phyloP scores from a whole-genome alignment of 2,113 vertebrate species.

The Oncorhynchus tshawytscha region DNA sequence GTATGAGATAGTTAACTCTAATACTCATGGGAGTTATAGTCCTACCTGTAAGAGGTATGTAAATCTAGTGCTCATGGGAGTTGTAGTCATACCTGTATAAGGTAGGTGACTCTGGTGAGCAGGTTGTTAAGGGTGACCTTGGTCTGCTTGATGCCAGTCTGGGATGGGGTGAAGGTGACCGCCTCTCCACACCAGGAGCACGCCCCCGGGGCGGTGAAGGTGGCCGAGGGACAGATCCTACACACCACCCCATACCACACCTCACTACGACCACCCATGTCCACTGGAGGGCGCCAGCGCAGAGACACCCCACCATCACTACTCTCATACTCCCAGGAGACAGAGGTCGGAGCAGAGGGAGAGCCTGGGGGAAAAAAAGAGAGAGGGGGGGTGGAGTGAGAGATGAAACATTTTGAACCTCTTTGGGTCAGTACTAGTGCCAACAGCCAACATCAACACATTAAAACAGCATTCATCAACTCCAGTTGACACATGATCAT shows the following conservation, averaged over 20 bases:
- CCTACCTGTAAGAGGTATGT: conserved; percentile 90
- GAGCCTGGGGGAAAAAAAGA: conserved; percentile 71
- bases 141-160: conserved; percentile 87
- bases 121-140: conserved; percentile 91
- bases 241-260: conserved; percentile 91
- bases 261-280: conserved; percentile 88
- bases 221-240: conserved; percentile 83
- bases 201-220: conserved; percentile 50
- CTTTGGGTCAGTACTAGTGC: not conserved
- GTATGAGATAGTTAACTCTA: conserved; percentile 88
- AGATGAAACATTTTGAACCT: not conserved
- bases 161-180: conserved; percentile 86
- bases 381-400: too few relatives aligned
- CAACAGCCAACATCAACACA: too few relatives aligned
- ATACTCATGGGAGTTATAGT: conserved; percentile 59
- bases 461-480: too few relatives aligned
- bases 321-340: conserved; percentile 88
- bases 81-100: conserved; percentile 78
- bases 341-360: conserved; percentile 84
- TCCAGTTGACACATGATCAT: too few relatives aligned
- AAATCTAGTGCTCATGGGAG: conserved; percentile 79
- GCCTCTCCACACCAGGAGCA: conserved; percentile 92
- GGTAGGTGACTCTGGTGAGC: conserved; percentile 88
- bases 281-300: conserved; percentile 88
- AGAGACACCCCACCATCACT: conserved; percentile 82